Conservation (phyloP, 2,797 vertebrate genomes). For the Pangasius mekongensis region DNA sequence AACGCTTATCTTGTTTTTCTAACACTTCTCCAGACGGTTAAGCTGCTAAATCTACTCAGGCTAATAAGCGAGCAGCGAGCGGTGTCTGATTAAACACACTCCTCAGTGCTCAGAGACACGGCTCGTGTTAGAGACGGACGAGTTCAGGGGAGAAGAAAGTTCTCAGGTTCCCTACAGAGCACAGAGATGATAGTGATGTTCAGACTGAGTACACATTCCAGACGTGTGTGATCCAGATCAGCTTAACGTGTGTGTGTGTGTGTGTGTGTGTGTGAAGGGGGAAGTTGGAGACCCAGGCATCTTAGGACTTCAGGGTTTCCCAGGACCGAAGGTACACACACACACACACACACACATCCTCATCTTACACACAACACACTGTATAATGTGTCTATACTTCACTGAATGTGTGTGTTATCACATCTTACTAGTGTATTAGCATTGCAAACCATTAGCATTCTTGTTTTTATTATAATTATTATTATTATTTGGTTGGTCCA, state of each 20-base stretch:
- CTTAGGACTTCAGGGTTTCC: slow-evolving; percentile 90
- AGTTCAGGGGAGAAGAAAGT: neutral
- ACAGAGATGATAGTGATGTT: slow-evolving; percentile 24
- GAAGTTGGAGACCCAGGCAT: slow-evolving; percentile 85
- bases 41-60: neutral
- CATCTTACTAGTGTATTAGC: neutral
- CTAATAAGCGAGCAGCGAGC: neutral
- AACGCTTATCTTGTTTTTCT: neutral
- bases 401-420: no score
- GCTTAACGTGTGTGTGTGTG: slow-evolving; percentile 32
- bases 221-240: neutral
- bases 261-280: slow-evolving; percentile 75
- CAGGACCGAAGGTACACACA: slow-evolving; percentile 85
- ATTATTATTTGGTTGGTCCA: slow-evolving; percentile 60
- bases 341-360: neutral
- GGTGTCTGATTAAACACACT: neutral
- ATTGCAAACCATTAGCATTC: neutral
- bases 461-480: neutral
- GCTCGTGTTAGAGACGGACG: neutral
- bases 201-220: slow-evolving; percentile 25
- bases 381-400: no score
- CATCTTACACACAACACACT: neutral
- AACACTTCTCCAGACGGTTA: no score
- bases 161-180: slow-evolving; percentile 27
- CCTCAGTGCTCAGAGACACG: neutral